These are phyloP conservation scores for Endomychus coccineus DNA, from an alignment of 2,888 invertebrate species.

Conservation along the genomic window DNA sequence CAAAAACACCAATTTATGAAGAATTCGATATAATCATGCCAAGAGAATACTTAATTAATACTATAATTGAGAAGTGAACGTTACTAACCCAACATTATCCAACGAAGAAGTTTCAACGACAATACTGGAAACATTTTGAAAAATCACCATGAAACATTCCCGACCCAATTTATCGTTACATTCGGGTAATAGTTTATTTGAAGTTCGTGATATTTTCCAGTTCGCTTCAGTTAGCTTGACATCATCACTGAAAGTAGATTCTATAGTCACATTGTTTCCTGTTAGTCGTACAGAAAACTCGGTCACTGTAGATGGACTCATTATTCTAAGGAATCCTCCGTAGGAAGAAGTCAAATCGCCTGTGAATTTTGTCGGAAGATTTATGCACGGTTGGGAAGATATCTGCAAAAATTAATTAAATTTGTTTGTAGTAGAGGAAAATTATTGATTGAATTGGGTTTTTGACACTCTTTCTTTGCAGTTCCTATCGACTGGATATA, in stretches of 20 bases:
- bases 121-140: conserved; percentile 78
- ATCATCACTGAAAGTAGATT: conserved; percentile 37
- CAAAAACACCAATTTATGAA: no score
- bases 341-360: conserved; percentile 88
- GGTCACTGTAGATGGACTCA: conserved; percentile 58
- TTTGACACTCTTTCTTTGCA: no score
- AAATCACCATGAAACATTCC: conserved; percentile 81
- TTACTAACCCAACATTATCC: conserved; percentile 11
- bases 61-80: no score
- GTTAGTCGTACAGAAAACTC: conserved; percentile 66
- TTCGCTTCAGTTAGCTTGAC: conserved; percentile 67
- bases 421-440: no score
- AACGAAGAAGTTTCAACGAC: conserved; percentile 47
- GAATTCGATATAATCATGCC: no score
- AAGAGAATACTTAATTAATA: no score
- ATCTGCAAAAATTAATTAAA: conserved; percentile 46
- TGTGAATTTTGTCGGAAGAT: conserved; percentile 69
- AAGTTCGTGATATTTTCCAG: conserved; percentile 51
- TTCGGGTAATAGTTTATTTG: conserved; percentile 34
- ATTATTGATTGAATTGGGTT: no score
- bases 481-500: no score
- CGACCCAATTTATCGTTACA: conserved; percentile 56
- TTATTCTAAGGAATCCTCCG: conserved; percentile 79
- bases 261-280: conserved; percentile 50
- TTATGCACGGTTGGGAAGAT: conserved; percentile 58